phyloP scores from a whole-genome alignment of 23 tunicate species.

The Halocynthia aurantium region DNA sequence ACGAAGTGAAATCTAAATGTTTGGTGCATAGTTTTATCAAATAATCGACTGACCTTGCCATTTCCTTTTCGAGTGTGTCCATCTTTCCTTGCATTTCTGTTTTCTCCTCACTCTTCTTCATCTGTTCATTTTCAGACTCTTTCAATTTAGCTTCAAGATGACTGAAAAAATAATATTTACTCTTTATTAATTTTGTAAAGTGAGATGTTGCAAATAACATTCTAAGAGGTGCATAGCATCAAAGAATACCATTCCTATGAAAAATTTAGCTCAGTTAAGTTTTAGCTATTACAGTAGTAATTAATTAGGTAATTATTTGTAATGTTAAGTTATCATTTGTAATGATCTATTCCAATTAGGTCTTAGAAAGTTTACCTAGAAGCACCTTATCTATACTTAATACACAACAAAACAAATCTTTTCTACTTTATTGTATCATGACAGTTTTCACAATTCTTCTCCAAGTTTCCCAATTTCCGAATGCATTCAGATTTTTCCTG shows the following conservation, averaged over 20 bases:
- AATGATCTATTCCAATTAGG: not conserved
- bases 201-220: no score
- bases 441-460: not conserved
- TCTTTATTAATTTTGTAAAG: no score
- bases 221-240: no score
- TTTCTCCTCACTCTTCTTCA: not conserved
- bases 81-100: not conserved
- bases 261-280: not conserved
- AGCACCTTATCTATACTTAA: no score
- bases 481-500: no score
- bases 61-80: not conserved
- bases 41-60: not conserved
- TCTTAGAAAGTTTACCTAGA: no score
- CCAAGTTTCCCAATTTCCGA: not conserved
- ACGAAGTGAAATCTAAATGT: not conserved
- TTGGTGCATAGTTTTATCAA: not conserved
- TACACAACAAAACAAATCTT: no score
- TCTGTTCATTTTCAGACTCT: no score
- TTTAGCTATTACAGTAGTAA: no score
- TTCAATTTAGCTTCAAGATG: no score
- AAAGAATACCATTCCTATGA: not conserved
- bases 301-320: no score
- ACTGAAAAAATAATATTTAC: no score
- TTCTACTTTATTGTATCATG: slow-evolving; percentile 1
- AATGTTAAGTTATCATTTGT: not conserved